phyloP scores from a whole-genome alignment of 2,888 invertebrate genomes.

The Rhamnusium bicolor region DNA sequence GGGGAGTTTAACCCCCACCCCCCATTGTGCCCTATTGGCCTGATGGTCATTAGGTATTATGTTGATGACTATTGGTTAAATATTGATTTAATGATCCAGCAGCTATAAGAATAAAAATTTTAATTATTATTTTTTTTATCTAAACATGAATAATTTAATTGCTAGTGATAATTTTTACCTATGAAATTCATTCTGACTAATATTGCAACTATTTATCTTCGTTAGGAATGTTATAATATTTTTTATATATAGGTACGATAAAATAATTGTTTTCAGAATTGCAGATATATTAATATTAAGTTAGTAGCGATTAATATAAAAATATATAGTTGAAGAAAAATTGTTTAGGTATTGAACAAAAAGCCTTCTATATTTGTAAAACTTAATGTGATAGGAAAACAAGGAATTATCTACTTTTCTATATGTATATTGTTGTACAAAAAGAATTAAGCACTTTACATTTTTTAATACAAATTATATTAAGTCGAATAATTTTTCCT shows the following conservation, averaged over 20 bases:
- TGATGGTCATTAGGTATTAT: slow-evolving; percentile 15
- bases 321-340: too few species aligned
- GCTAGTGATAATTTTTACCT: slow-evolving; percentile 12
- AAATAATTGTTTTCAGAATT: neutral
- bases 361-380: too few species aligned
- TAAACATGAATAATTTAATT: slow-evolving; percentile 9
- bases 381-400: too few species aligned
- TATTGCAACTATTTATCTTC: slow-evolving; percentile 1
- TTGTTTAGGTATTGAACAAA: too few species aligned
- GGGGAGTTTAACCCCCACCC: neutral
- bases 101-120: neutral
- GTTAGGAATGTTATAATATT: neutral
- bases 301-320: too few species aligned
- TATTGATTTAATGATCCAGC: neutral
- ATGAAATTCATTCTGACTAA: neutral
- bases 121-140: slow-evolving; percentile 10
- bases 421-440: too few species aligned
- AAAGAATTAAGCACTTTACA: too few species aligned
- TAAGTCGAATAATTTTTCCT: too few species aligned
- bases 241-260: neutral
- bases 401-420: too few species aligned
- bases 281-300: neutral
- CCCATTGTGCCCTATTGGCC: neutral
- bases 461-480: too few species aligned
- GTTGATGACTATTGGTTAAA: neutral